Base-by-base conservation (phyloP, 2,113 vertebrate genomes). In the Geococcyx californianus region DNA sequence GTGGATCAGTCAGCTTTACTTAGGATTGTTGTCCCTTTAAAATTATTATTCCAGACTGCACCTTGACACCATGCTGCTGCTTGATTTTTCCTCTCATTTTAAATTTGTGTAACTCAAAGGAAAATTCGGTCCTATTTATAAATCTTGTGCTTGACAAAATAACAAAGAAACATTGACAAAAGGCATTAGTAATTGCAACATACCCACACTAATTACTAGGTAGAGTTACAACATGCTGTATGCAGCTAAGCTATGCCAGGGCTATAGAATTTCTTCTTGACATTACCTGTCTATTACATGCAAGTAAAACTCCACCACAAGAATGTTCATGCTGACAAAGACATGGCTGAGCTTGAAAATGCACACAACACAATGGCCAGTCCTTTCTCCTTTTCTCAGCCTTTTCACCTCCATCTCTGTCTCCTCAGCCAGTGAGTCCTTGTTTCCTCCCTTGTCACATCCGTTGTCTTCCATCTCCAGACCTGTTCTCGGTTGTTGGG, bases 341-440 rank as follows among this genome's bases (percentile, higher is more conserved):
- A 7, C 19, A 6, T 21, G 26, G 44, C n/a, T 56, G 63, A 86
- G 40, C 10, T 4, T 40, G 31, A 18, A 84, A 54, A 58, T 70
- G n/a, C 31, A 49, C 33, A 34, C 36, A 10, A 6, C 1, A 0
- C 9, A 23, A 38, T 0, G 8, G 15, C 16, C 16, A n/a, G 13
- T 8, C 47, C 51, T 31, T 66, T 34, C 11, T 90, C n/a, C 15
- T 36, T 31, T 60, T 24, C 74, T 72, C 56, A 33, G 19, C 10
- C 10, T 49, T 67, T 36, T 70, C 45, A 11, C 9, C 4, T 78
- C 56, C n/a, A 21, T 5, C 42, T 34, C 64, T 70, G 19, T 42
- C 34, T 31, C n/a, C 54, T 67, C 19, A 24, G n/a, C 24, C 55
- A 10, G 8, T 9, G 25, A 40, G 16, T 52, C 69, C 31, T 51